Evolutionary conservation across 1,140 invertebrate genomes (phyloP).

Genomic region (Drosophila arizonae): DNA sequence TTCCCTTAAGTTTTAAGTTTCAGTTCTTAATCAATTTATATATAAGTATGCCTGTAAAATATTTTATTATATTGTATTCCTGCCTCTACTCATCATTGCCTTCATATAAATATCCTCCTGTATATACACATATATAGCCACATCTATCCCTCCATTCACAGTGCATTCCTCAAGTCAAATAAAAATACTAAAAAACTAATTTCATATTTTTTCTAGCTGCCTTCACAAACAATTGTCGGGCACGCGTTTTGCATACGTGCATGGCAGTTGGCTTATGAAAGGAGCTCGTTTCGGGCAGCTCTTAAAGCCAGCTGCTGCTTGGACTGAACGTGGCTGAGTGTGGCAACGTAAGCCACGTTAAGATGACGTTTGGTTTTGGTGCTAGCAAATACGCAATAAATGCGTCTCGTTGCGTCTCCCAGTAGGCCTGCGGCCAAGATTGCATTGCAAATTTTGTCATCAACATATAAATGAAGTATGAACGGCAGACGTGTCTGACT

Average conservation of each 20-base stretch:
- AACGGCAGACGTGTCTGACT: constrained; percentile 17
- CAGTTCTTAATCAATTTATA: too few species aligned
- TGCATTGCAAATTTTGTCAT: constrained; percentile 77
- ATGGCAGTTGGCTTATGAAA: constrained; percentile 13
- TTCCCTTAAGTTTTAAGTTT: too few species aligned
- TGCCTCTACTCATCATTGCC: too few species aligned
- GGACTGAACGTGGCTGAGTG: constrained; percentile 2
- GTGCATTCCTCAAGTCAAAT: background rate
- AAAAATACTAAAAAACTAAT: background rate
- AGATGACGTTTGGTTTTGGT: background rate
- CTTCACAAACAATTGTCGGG: background rate
- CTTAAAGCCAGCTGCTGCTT: constrained; percentile 10
- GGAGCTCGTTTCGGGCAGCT: background rate
- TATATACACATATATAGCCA: too few species aligned
- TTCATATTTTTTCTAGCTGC: constrained; percentile 1
- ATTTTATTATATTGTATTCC: too few species aligned
- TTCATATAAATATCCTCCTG: too few species aligned
- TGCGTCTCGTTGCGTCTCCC: constrained; percentile 40
- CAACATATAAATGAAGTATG: constrained; percentile 75
- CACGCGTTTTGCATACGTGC: constrained; percentile 15
- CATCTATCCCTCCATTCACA: too few species aligned
- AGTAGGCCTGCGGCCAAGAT: constrained; percentile 52
- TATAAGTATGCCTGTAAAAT: too few species aligned
- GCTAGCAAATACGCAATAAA: constrained; percentile 21
- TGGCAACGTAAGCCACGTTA: constrained; percentile 12